Evolutionary conservation across 2,888 invertebrate species (phyloP), one percentile per base, ranked within the genome.

Genomic region (Brenthis daphne): DNA sequence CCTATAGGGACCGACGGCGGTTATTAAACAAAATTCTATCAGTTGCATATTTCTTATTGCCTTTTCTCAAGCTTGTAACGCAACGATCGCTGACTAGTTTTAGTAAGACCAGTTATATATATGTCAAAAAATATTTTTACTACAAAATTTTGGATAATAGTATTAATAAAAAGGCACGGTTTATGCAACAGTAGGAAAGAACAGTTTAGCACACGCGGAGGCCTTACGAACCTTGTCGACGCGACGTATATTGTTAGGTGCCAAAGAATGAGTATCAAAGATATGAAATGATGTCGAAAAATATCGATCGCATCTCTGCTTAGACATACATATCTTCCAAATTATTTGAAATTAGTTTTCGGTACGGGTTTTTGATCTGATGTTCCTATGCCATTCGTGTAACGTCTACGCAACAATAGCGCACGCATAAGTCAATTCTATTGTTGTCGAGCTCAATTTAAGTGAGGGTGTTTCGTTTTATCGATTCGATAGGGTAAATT

Each of bases 241-340:
- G 80, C 80, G 84, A 87, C 82, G 81, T 86, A 80, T 81, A 83
- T 79, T 82, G 85, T 89, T 89, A 89, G 90, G 92, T 92, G 92
- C 92, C 92, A 92, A 92, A 92, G 92, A 92, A 85, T 87, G 87
- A 86, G 85, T 90, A 92, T 92, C 92, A 92, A 92, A 92, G 92
- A 89, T 85, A 81, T 78, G 79, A 73, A 77, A 79, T 74, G 78
- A 83, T 87, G 85, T 88, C 85, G 84, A 86, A 84, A 87, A 87
- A 73, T 74, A 88, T 79, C 79, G 83, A 84, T 85, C 83, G 88
- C 87, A 87, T 89, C 85, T 85, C 78, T 83, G 81, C 82, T 85
- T 83, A 82, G 83, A 84, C 82, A 83, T 86, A 86, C 82, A 83
- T 86, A 86, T 87, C 88, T 91, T 92, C 89, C 89, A 89, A 91